Percentiles rank a stretch among this genome's conserved stretches.
Evolutionary conservation across 2,113 vertebrate genomes (phyloP).

Genomic region (Trematocara macrostoma): DNA sequence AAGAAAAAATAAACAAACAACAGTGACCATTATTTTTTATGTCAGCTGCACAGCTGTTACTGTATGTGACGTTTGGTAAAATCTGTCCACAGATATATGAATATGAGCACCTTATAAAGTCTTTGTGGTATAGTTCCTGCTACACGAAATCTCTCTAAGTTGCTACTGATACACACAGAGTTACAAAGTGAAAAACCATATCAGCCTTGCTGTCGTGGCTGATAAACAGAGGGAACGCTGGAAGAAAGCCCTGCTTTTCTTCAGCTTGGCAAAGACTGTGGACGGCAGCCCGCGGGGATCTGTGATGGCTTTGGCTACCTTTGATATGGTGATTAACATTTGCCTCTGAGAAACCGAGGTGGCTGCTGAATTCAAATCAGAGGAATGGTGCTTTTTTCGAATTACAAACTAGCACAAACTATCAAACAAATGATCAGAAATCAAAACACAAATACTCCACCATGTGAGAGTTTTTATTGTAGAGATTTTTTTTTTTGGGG

Average conservation of each 20-base stretch:
- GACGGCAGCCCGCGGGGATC: constrained; percentile 6
- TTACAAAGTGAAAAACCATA: neutral
- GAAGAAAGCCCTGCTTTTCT: constrained; percentile 26
- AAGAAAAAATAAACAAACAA: no score
- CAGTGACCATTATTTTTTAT: neutral
- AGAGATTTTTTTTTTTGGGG: no score
- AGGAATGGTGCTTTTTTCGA: neutral
- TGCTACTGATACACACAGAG: neutral
- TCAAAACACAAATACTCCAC: neutral
- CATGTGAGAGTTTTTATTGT: neutral
- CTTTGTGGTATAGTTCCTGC: neutral
- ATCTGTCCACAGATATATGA: neutral
- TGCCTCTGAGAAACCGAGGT: neutral
- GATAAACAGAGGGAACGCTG: neutral
- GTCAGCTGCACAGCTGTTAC: neutral
- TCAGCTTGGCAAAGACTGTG: constrained; percentile 6
- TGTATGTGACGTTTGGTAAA: neutral
- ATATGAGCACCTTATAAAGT: neutral
- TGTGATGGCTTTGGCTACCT: constrained; percentile 30
- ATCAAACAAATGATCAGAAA: neutral
- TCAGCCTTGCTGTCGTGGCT: neutral
- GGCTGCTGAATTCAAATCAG: neutral
- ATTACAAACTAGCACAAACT: neutral
- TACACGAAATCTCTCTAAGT: neutral
- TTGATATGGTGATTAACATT: constrained; percentile 68